Base-by-base conservation (phyloP, 2,113 vertebrate species). In the Lepus europaeus region DNA sequence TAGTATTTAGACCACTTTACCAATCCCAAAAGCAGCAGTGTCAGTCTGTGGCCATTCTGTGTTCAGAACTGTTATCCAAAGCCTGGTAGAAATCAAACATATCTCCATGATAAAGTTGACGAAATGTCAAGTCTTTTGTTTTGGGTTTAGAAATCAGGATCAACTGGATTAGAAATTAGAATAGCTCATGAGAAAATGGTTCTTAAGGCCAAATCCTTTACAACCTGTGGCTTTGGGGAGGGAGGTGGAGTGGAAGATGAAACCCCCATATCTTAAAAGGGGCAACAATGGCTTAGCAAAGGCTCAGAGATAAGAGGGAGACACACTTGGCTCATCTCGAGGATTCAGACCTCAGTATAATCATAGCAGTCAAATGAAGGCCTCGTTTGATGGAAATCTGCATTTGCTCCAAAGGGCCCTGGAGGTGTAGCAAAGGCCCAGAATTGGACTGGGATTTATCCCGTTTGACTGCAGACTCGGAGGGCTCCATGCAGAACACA, bases 61-160 rank as follows among this genome's bases (percentile, higher is more conserved):
- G 27, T 56, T 82, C 87, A 80, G 82, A 96, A 76, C 45, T 77
- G 2, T 86, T 61, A 69, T 59, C 85, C 51, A 77, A 10, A 78
- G 39, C 25, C 61, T 77, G 20, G 56, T 64, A 90, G 33, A 86
- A 86, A 27, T 49, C 20, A 64, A 39, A 59, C 36, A 77, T 17
- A 76, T 92, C 27, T 69, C 70, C 6, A 0, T 76, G 64, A 51
- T 87, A 33, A 89, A 91, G 49, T 86, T 51, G 11, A 76, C 87
- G 59, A 79, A 89, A 79, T 88, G 33, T 10, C 63, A 31, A 4
- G 9, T 14, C 61, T 92, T 90, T 89, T 77, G 36, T 86, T 91
- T 90, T 66, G 25, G 66, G n/a, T 73, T 88, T 93, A 88, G 70
- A 91, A 95, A 93, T 87, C 19, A 59, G 3, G 56, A 29, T 87